These are phyloP conservation scores for Argopecten irradians DNA, from an alignment of 1,140 invertebrate genomes.

Conservation along the genomic window DNA sequence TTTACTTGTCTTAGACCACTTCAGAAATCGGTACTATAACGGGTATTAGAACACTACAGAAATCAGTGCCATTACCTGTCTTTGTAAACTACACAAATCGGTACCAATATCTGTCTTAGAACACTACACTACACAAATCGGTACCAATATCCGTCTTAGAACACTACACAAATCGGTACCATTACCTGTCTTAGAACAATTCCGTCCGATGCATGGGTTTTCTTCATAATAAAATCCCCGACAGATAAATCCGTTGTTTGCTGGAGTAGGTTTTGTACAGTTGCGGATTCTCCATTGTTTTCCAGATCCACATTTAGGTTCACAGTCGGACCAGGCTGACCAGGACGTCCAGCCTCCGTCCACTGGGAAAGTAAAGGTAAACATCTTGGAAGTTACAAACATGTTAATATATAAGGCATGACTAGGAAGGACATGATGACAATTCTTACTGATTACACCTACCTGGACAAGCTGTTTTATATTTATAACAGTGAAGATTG, in stretches of 20 bases:
- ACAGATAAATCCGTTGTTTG: conserved; percentile 66
- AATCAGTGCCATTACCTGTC: background rate
- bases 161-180: too few relatives aligned
- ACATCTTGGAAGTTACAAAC: too few relatives aligned
- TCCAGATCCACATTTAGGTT: conserved; percentile 39
- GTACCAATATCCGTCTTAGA: too few relatives aligned
- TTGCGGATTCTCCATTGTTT: conserved; percentile 26
- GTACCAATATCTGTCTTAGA: too few relatives aligned
- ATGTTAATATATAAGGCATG: too few relatives aligned
- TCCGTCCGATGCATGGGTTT: background rate
- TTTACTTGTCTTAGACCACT: too few relatives aligned
- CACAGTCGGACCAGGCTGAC: conserved; percentile 41
- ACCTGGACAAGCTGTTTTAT: background rate
- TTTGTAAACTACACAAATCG: too few relatives aligned
- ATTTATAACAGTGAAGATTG: background rate
- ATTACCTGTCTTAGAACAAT: background rate
- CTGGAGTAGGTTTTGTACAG: conserved; percentile 49
- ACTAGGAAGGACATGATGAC: too few relatives aligned
- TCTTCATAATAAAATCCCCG: conserved; percentile 40
- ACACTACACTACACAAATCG: too few relatives aligned
- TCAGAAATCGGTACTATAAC: too few relatives aligned
- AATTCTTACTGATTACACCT: too few relatives aligned
- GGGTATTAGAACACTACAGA: too few relatives aligned
- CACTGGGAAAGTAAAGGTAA: conserved; percentile 20
- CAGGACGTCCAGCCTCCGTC: conserved; percentile 47